Percentiles rank a stretch among this genome's conserved stretches.
Evolutionary conservation across 2,113 vertebrate species (phyloP).

Genomic region (Mesoclemmys tuberculata): DNA sequence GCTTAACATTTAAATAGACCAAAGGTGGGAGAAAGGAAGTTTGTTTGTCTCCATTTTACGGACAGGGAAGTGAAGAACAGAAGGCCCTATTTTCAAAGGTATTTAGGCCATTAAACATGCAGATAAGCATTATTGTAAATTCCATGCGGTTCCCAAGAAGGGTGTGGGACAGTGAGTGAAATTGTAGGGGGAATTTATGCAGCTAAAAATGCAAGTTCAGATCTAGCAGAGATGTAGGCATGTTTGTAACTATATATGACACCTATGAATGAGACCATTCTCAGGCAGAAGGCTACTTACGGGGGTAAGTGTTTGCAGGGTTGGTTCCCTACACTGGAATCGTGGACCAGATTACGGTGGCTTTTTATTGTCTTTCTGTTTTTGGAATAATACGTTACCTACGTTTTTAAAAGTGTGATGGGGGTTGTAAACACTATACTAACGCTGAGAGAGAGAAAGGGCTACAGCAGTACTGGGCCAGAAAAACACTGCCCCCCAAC

Average conservation of each 20-base stretch:
- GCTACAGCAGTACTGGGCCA: neutral
- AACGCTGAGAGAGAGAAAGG: neutral
- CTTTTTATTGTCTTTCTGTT: neutral
- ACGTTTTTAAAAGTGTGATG: neutral
- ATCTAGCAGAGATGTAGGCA: neutral
- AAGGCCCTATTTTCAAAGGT: neutral
- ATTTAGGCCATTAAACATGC: neutral
- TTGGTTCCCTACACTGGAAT: neutral
- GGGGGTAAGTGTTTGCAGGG: neutral
- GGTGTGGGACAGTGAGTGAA: neutral
- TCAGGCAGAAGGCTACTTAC: neutral
- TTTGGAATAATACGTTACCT: neutral
- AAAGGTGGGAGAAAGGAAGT: too few species aligned
- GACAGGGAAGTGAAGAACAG: neutral
- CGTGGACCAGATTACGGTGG: neutral
- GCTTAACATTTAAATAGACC: neutral
- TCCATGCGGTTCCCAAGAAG: neutral
- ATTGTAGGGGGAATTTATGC: neutral
- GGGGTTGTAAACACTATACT: neutral
- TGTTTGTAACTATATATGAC: neutral
- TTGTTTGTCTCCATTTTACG: neutral
- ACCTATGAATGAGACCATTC: neutral
- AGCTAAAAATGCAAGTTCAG: neutral
- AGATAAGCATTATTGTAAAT: neutral
- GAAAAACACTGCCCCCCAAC: too few species aligned